Conservation (phyloP, 2,888 invertebrate genomes). For the Cantharis flavilabris region DNA sequence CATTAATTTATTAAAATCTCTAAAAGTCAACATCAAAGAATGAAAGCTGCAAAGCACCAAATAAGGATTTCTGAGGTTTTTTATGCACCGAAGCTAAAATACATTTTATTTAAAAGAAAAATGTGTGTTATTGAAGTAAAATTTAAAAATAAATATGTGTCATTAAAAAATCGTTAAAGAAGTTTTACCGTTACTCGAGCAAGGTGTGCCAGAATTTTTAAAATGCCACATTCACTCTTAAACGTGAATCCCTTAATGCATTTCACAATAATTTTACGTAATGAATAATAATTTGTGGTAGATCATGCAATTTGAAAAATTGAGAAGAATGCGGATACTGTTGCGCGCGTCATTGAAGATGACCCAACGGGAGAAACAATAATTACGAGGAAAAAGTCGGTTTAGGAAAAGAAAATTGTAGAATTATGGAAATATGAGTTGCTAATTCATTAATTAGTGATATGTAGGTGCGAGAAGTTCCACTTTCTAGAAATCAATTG, state of each 20-base stretch:
- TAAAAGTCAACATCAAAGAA: background rate
- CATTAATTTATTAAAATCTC: background rate
- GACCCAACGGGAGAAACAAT: background rate
- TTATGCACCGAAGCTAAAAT: background rate
- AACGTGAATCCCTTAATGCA: background rate
- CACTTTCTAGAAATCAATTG: background rate
- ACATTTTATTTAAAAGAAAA: background rate
- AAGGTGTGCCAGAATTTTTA: background rate
- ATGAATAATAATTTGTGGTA: background rate
- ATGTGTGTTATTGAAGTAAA: background rate
- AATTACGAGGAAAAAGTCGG: background rate
- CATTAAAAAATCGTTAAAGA: background rate
- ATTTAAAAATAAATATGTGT: background rate
- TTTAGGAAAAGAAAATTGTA: background rate
- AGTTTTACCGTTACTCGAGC: background rate
- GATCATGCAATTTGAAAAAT: background rate
- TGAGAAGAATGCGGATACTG: background rate
- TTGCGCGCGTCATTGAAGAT: background rate
- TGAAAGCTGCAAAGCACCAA: background rate
- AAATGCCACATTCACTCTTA: background rate
- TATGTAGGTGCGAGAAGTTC: background rate
- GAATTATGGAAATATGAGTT: background rate
- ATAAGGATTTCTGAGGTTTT: background rate
- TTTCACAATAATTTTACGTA: background rate
- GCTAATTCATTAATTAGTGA: background rate